Conservation (phyloP, 2,113 vertebrate species). For the Catagonus wagneri region DNA sequence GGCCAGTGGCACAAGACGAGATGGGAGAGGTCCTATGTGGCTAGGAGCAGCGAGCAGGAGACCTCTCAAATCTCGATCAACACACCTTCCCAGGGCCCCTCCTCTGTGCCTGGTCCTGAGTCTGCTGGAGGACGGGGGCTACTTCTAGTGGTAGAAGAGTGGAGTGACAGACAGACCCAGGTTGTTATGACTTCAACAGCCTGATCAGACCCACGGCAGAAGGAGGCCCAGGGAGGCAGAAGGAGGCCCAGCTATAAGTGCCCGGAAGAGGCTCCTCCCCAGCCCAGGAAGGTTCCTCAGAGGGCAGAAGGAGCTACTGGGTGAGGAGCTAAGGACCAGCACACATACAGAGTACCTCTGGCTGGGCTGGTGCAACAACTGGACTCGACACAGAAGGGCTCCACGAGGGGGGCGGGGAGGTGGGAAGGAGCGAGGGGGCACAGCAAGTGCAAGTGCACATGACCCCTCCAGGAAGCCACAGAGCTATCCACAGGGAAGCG, state of each 20-base stretch:
- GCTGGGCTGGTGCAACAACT: too few species aligned
- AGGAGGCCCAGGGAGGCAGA: not conserved
- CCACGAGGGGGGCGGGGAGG: too few species aligned
- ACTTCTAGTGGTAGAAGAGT: not conserved
- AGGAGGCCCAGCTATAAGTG: not conserved
- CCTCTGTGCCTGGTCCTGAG: not conserved
- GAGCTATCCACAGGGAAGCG: not conserved
- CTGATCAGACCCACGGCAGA: not conserved
- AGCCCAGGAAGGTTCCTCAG: not conserved
- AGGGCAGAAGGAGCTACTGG: not conserved
- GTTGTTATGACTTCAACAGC: not conserved
- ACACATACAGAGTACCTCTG: not conserved
- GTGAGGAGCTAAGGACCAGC: not conserved
- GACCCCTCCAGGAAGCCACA: not conserved
- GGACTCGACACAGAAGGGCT: not conserved
- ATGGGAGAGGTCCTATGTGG: not conserved
- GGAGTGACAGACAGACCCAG: not conserved
- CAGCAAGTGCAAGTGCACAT: not conserved
- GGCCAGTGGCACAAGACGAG: not conserved
- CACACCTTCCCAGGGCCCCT: not conserved
- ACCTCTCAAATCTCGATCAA: not conserved
- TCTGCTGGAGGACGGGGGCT: not conserved
- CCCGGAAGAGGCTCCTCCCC: not conserved
- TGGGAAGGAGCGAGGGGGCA: not conserved
- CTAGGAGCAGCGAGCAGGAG: not conserved